Base-by-base conservation (phyloP, 2,888 invertebrate species). In the Andrena bicolor region DNA sequence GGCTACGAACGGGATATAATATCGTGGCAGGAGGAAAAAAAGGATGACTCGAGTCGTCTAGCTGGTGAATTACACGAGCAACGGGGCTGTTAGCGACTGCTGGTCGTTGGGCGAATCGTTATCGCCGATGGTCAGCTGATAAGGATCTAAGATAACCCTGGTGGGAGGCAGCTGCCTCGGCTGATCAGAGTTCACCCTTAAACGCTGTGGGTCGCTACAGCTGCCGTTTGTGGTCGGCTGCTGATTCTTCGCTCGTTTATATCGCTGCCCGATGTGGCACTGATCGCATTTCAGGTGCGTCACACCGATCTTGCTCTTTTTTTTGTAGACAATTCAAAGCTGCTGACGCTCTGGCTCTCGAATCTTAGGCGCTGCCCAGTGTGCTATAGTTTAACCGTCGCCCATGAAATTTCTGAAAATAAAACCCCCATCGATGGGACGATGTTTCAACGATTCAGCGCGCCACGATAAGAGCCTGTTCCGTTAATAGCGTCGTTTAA, bases 141-240 rank as follows among this genome's bases (percentile, higher is more conserved):
- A 89, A 86, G 78, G 16, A 51, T 60, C 49, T 30, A 58, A 65
- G 64, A 85, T 81, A 86, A 69, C 56, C 79, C 83, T 88, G 87
- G 89, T 90, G 88, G 88, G 88, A 91, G 91, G 89, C 92, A 93
- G 92, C 90, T 93, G 93, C 89, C 89, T 76, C 85, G 79, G 75
- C 80, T 85, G 81, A 80, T 71, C 84, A 74, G 80, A 82, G 76
- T 79, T 83, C 78, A 74, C 83, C 73, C 75, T 85, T 76, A 76
- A 82, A 89, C 85, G 70, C 63, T 88, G 88, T 90, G 88, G 79
- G 63, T 30, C 32, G 41, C 23, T 51, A 86, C 90, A 90, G 91
- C 91, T 90, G 90, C 85, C 81, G 82, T 65, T 65, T 51, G 35
- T 7, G 20, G 78, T 26, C 58, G 61, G 20, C 56, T 56, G 56